Evolutionary conservation across 2,113 vertebrate species (phyloP).

Genomic region (Cichladusa arquata): DNA sequence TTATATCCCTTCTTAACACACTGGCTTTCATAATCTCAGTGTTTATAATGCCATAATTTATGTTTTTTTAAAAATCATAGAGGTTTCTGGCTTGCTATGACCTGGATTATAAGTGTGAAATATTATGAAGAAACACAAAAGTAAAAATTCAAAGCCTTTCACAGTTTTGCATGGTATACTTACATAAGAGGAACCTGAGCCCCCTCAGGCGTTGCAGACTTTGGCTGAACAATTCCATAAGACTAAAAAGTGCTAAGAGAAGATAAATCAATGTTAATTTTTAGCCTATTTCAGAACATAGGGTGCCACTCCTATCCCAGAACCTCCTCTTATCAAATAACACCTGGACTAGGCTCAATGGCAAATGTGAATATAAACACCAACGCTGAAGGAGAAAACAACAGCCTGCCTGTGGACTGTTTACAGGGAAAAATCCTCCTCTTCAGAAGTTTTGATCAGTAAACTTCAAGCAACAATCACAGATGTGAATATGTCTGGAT

Average conservation of each 20-base stretch:
- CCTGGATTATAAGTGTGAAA: background rate
- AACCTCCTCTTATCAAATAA: background rate
- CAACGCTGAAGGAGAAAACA: background rate
- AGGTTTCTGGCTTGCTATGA: background rate
- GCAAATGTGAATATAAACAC: background rate
- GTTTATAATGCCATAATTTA: background rate
- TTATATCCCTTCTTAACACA: background rate
- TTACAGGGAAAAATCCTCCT: background rate
- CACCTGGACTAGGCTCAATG: background rate
- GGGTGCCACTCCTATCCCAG: background rate
- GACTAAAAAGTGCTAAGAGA: background rate
- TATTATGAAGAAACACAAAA: background rate
- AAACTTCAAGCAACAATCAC: background rate
- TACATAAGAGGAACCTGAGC: background rate
- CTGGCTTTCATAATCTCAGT: background rate
- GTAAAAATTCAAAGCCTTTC: background rate
- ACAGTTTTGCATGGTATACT: background rate
- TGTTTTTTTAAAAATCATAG: background rate
- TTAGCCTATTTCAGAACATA: background rate
- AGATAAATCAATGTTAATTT: background rate
- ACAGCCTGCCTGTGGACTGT: background rate
- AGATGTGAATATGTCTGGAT: background rate
- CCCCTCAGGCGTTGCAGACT: background rate
- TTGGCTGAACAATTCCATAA: background rate
- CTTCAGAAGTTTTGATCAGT: background rate